These are phyloP conservation scores for Heterodera schachtii DNA, from an alignment of 1,140 invertebrate genomes.

Conservation along the genomic window DNA sequence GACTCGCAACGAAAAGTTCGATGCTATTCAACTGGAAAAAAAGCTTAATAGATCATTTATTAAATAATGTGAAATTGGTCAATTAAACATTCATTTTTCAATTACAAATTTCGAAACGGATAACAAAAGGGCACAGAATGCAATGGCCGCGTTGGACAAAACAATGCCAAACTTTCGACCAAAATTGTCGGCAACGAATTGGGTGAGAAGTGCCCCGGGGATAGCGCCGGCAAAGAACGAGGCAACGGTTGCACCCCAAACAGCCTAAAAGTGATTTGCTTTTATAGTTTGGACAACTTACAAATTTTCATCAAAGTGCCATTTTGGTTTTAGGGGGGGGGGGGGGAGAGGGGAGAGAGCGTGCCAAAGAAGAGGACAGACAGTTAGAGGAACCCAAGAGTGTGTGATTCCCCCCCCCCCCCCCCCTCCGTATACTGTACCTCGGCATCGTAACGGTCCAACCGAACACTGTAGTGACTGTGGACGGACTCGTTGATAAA, in stretches of 20 bases:
- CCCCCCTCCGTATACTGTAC: background rate
- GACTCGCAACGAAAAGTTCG: background rate
- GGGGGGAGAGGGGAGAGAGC: no score
- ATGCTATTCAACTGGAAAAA: background rate
- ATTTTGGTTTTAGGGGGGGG: background rate
- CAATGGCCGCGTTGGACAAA: background rate
- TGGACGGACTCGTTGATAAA: background rate
- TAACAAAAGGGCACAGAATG: background rate
- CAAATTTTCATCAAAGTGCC: background rate
- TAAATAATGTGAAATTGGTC: no score
- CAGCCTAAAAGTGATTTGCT: background rate
- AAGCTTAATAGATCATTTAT: background rate
- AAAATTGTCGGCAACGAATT: background rate
- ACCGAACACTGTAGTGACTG: background rate
- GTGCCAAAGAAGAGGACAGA: no score
- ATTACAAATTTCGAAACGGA: background rate
- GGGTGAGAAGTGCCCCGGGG: background rate
- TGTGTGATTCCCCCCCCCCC: no score
- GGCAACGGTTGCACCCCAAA: background rate
- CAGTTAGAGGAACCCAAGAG: no score
- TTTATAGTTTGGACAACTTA: background rate
- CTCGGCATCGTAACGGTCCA: background rate
- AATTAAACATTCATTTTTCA: no score
- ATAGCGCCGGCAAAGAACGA: background rate
- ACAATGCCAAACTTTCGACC: background rate